Evolutionary conservation across 2,888 invertebrate genomes (phyloP), one percentile per base, ranked within the genome.

Genomic region (Rhogogaster chlorosoma): DNA sequence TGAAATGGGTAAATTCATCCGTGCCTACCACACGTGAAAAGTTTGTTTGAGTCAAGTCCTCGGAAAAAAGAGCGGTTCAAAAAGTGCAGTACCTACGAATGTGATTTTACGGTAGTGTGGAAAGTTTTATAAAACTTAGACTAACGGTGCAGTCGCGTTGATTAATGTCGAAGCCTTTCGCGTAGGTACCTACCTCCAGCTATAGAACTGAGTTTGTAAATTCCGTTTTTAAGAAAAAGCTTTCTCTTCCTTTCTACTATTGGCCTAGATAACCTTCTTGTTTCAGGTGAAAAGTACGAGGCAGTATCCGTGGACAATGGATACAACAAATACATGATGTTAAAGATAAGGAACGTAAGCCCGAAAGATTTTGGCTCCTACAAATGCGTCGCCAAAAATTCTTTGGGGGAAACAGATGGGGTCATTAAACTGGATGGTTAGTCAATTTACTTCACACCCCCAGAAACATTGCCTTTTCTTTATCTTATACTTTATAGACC

Each of bases 331-430:
- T 97, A 97, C 94, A 98, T 98, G 98, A 97, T 97, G 95, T 95
- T 98, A 92, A 98, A 98, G 94, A 97, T 98, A 93, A 95, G 97
- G 85, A 96, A 96, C 93, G 97, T 98, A 87, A 96, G 96, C 82
- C 94, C 95, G 86, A 95, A 95, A 90, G 98, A 98, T 94, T 98
- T 98, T 93, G 98, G 98, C 85, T 97, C 97, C 84, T 98, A 98
- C 94, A 97, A 97, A 93, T 98, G 98, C 93, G 97, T 98, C 87
- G 98, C 98, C 83, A 98, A 98, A 94, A 98, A 98, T 94, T 98
- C 98, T 67, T 95, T 98, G 57, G 98, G 98, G 85, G 97, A 97
- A 93, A 98, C 98, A 64, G 98, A 98, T 93, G 98, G 98, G 77
- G 96, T 97, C 90, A 98, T 98, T 92, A 97, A 97, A 94, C 95